Base-by-base conservation (phyloP, 1,140 invertebrate genomes). In the Eupristina koningsbergeri region DNA sequence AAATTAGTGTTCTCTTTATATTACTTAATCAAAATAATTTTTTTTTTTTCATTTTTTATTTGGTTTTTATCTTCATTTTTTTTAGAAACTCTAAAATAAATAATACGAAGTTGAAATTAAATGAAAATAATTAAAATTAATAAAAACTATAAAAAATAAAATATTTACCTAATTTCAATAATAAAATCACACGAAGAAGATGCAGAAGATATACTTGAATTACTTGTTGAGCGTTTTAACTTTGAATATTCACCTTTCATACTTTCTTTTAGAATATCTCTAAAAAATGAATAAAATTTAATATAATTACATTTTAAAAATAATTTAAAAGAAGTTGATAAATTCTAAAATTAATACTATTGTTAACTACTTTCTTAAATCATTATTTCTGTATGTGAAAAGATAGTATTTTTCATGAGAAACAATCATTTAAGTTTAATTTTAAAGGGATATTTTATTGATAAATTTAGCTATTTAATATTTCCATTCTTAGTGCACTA, bases 1-100 rank as follows among this genome's bases (percentile, higher is more conserved):
- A 71, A 41, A 36, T 41, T 41, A 69, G 39, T 50, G 1, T 58
- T 53, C 61, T 34, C 19, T 1, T 53, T 53, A 39, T 17, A 64
- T 71, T 80, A 71, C 58, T 80, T 80, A 13, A 80, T 36, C 0
- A 71, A 47, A 58, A 80, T 36, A 39, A 80, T 19, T 74, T 81
- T 17, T 93, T 73, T 81, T 61, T 31, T 81, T 15, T 73, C 53
- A 31, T 61, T 29, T 61, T 74, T n/a, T 17, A 26, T 11, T 15
- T 45, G 17, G 0, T 63, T 74, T 74, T 64, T 45, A 78, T 50
- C 73, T 31, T 29, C 41, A 50, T 81, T 73, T 41, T 73, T 73
- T n/a, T 74, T 81, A 22, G 79, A 80, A 31, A 81, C 80, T 45
- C 80, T 81, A 64, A 0, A 74, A n/a, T n/a, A n/a, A n/a, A n/a